phyloP scores from a whole-genome alignment of 2,797 vertebrate genomes.

The Tenualosa thibaudeaui region DNA sequence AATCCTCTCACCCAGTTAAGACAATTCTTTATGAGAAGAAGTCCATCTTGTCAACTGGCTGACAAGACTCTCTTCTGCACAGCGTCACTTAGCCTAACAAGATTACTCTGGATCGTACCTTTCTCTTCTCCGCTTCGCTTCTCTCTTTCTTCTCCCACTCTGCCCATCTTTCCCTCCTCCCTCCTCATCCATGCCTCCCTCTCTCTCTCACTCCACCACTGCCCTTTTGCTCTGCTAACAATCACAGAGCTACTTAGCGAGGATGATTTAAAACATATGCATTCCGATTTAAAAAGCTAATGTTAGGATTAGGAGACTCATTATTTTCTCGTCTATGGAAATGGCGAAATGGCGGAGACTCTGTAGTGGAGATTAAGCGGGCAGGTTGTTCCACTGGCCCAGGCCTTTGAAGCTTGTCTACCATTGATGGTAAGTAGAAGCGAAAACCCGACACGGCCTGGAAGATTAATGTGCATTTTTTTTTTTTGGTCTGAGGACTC shows the following conservation, averaged over 20 bases:
- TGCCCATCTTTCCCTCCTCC: conserved; percentile 24
- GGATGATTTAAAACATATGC: conserved; percentile 77
- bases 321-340: conserved; percentile 74
- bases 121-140: conserved; percentile 38
- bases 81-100: conserved; percentile 79
- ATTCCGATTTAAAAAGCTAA: conserved; percentile 75
- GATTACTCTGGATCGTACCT: conserved; percentile 72
- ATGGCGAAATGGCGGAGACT: conserved; percentile 52
- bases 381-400: conserved; percentile 64
- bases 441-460: conserved; percentile 53
- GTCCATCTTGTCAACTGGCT: conserved; percentile 73
- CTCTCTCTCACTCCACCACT: not conserved
- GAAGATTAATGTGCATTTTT: conserved; percentile 59
- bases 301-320: conserved; percentile 73
- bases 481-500: conserved; percentile 52
- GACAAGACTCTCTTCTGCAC: conserved; percentile 77
- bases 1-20: conserved; percentile 58
- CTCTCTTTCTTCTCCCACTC: conserved; percentile 65
- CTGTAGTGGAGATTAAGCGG: conserved; percentile 66
- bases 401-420: conserved; percentile 62
- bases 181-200: not conserved
- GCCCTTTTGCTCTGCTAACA: conserved; percentile 71
- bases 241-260: conserved; percentile 63
- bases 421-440: conserved; percentile 67
- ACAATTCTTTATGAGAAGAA: conserved; percentile 65